phyloP scores from a whole-genome alignment of 2,797 vertebrate genomes.

The Gallinago nigripennis region DNA sequence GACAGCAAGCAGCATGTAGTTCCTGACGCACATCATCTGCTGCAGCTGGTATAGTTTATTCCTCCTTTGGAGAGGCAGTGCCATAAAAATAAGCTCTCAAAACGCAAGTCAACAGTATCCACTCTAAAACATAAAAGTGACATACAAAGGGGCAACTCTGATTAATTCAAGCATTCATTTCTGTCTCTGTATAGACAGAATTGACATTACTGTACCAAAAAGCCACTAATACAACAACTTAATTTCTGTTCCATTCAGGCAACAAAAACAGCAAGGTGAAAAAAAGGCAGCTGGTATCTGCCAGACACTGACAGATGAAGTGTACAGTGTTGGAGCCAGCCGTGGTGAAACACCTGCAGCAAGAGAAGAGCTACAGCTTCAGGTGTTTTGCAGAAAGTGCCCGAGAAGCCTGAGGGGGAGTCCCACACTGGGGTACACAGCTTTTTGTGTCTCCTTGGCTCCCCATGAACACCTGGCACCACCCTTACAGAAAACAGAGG shows the following conservation, averaged over 20 bases:
- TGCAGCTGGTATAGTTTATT: not conserved
- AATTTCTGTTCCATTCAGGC: not conserved
- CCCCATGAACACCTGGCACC: not conserved
- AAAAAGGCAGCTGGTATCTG: not conserved
- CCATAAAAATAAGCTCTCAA: not conserved
- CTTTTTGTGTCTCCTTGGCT: not conserved
- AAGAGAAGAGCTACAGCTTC: not conserved
- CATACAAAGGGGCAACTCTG: not conserved
- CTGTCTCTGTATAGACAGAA: not conserved
- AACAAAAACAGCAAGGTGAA: not conserved
- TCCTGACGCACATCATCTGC: not conserved
- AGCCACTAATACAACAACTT: not conserved
- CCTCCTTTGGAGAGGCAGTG: not conserved
- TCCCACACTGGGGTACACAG: not conserved
- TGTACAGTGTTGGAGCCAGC: fast-evolving
- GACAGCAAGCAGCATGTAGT: not conserved
- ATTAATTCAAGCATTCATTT: not conserved
- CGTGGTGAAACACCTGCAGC: not conserved
- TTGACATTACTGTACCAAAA: not conserved
- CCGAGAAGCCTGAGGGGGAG: not conserved
- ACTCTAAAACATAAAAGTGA: not conserved
- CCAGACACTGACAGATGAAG: not conserved
- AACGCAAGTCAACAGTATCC: not conserved
- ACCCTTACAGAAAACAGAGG: not conserved
- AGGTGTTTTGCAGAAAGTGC: not conserved